Evolutionary conservation across 1,140 invertebrate genomes (phyloP).

Genomic region (Heliconius eleuchia): DNA sequence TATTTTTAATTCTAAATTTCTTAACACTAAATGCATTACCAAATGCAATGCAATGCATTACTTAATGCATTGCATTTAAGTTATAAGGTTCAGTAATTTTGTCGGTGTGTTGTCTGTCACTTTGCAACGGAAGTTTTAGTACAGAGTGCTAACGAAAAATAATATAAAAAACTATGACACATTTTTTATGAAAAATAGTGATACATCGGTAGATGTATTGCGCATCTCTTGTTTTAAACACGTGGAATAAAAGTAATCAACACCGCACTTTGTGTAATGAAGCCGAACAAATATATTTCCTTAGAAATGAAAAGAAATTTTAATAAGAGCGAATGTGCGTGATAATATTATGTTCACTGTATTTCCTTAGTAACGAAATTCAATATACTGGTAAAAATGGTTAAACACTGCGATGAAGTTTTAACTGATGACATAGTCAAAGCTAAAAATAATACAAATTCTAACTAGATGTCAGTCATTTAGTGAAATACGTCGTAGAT

Average conservation of each 20-base stretch:
- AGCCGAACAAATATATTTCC: not conserved
- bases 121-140: too few species aligned
- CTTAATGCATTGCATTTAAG: too few species aligned
- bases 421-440: not conserved
- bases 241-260: not conserved
- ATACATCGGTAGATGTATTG: not conserved
- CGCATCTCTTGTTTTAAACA: not conserved
- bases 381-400: not conserved
- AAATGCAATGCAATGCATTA: too few species aligned
- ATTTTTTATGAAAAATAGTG: not conserved
- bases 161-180: not conserved
- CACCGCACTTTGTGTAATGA: not conserved
- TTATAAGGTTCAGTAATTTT: too few species aligned
- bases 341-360: not conserved
- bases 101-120: too few species aligned
- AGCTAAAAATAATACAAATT: not conserved
- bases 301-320: conserved; percentile 3
- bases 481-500: not conserved
- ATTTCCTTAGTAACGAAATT: not conserved
- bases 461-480: not conserved
- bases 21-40: too few species aligned
- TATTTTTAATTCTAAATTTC: too few species aligned
- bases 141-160: not conserved
- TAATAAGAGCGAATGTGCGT: not conserved
- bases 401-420: too few species aligned